Evolutionary conservation across 2,888 invertebrate species (phyloP), one percentile per base, ranked within the genome.

Genomic region (Tridacna crocea): DNA sequence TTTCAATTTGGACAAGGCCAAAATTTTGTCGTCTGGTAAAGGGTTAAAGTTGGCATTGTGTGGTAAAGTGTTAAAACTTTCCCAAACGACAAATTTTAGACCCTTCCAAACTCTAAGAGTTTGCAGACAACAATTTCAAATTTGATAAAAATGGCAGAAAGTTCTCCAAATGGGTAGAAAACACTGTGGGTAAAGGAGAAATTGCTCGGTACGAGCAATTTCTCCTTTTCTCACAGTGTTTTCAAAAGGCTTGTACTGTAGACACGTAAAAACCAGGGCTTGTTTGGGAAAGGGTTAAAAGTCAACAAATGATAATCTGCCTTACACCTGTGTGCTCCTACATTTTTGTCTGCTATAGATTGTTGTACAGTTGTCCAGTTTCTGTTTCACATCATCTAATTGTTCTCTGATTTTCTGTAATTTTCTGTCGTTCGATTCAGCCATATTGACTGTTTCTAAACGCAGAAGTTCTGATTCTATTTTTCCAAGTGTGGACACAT

Each of bases 381-480:
- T 58, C 11, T 24, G 17, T 36, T 61, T 70, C n/a, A 77, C 51
- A n/a, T 70, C 70, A 17, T 15, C 12, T 15, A 83, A 60, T 48
- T 83, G 80, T n/a, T 66, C 17, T 61, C 78, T 60, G 2, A 80
- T 82, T 60, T 73, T 75, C 12, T 77, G 63, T 19, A 82, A 60
- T n/a, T 72, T 74, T 19, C 19, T 68, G 17, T 66, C 77, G 47
- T 85, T 85, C 22, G 66, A 61, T n/a, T 72, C 63, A 47, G 80
- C 72, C 26, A 75, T 47, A 63, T 73, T 70, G 0, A 82, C 68
- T 13, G 66, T 22, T 47, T 82, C 82, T 10, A 82, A 74, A 22
- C 85, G 72, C 12, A 82, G 48, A 15, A 85, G 63, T 66, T 85
- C 85, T 46, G 79, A 76, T 48, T 85, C 78, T 22, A 85, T 74